phyloP scores from a whole-genome alignment of 2,797 vertebrate genomes.

The Eulemur albifrons region DNA sequence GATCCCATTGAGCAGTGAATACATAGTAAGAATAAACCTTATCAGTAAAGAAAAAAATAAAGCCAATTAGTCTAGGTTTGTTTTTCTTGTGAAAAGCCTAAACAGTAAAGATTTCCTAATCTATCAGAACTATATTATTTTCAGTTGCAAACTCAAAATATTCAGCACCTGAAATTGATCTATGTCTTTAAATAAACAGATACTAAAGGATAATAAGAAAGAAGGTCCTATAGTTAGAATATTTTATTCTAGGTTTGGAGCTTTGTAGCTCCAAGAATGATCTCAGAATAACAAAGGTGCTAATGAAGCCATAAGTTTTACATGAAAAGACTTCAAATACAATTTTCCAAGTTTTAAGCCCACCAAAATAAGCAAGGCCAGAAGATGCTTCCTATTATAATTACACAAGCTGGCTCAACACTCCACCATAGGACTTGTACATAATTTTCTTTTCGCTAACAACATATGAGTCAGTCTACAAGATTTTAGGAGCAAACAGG shows the following conservation, averaged over 20 bases:
- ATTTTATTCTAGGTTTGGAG: slow-evolving; percentile 12
- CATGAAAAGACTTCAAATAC: slow-evolving; percentile 44
- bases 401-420: slow-evolving; percentile 9
- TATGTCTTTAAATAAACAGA: slow-evolving; percentile 39
- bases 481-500: neutral
- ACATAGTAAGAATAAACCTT: neutral
- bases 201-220: neutral
- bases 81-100: neutral
- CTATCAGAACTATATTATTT: slow-evolving; percentile 16
- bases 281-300: slow-evolving; percentile 31
- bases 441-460: slow-evolving; percentile 25
- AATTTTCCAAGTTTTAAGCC: slow-evolving; percentile 25
- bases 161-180: neutral
- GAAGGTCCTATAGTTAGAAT: neutral
- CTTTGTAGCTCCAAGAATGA: slow-evolving; percentile 32
- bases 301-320: slow-evolving; percentile 32
- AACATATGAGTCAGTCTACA: neutral
- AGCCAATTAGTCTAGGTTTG: neutral
- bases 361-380: slow-evolving; percentile 25
- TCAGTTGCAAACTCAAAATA: slow-evolving; percentile 45
- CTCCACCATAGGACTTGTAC: neutral
- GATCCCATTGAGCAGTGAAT: neutral
- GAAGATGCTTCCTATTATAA: slow-evolving; percentile 25
- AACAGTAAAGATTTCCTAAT: neutral
- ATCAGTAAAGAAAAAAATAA: slow-evolving; percentile 25